Evolutionary conservation across 2,888 invertebrate genomes (phyloP).

Genomic region (Brachynemurus nebulosus): DNA sequence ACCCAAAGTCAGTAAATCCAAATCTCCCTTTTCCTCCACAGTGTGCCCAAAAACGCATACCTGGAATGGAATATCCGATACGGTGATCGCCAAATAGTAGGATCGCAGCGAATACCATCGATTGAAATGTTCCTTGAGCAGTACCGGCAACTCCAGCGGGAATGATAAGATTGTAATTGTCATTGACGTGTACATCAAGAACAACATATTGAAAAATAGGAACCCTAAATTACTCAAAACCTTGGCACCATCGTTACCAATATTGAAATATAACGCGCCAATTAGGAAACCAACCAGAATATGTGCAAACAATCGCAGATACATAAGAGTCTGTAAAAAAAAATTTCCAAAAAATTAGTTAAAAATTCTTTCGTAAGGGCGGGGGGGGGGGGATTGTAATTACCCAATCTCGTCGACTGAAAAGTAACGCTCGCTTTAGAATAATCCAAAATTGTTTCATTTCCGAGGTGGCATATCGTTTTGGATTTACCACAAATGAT

Average conservation of each 20-base stretch:
- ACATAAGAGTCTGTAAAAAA: slow-evolving; percentile 75
- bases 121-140: slow-evolving; percentile 90
- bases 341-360: background rate
- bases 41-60: slow-evolving; percentile 33
- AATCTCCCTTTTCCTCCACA: background rate
- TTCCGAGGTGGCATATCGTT: slow-evolving; percentile 72
- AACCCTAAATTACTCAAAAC: slow-evolving; percentile 93
- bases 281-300: slow-evolving; percentile 86
- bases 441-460: slow-evolving; percentile 77
- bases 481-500: slow-evolving; percentile 43
- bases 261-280: slow-evolving; percentile 89
- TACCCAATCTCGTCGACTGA: slow-evolving; percentile 83
- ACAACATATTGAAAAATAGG: slow-evolving; percentile 96
- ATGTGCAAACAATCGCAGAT: slow-evolving; percentile 86
- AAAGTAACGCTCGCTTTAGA: slow-evolving; percentile 67
- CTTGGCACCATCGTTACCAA: slow-evolving; percentile 91
- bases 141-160: slow-evolving; percentile 89
- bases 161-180: slow-evolving; percentile 97
- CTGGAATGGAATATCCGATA: slow-evolving; percentile 97
- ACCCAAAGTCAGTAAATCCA: slow-evolving; percentile 1
- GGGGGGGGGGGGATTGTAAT: slow-evolving; percentile 25
- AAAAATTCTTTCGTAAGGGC: slow-evolving; percentile 1
- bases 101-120: slow-evolving; percentile 92
- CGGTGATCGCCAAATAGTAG: slow-evolving; percentile 89
- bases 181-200: slow-evolving; percentile 99